Evolutionary conservation across 1,140 invertebrate genomes (phyloP).

Genomic region (honey bee (Apis mellifera)): DNA sequence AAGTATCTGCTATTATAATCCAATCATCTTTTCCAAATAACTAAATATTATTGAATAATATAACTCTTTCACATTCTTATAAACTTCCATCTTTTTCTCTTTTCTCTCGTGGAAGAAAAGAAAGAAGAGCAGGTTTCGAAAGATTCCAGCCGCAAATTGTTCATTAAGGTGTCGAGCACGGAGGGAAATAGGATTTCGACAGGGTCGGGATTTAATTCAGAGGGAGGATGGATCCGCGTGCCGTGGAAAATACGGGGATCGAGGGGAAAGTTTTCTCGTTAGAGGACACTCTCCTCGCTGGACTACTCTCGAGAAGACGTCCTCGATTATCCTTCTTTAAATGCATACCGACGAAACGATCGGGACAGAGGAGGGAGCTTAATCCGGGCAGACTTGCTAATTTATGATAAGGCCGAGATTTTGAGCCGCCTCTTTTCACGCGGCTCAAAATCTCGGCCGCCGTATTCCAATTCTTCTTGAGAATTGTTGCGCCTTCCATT

Average conservation of each 20-base stretch:
- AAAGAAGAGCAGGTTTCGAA: too few relatives aligned
- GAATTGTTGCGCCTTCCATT: too few relatives aligned
- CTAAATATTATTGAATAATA: too few relatives aligned
- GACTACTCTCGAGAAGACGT: too few relatives aligned
- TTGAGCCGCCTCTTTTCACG: too few relatives aligned
- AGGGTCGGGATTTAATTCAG: conserved; percentile 66
- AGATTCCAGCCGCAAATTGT: conserved; percentile 55
- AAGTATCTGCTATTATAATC: too few relatives aligned
- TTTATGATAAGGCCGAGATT: conserved; percentile 15
- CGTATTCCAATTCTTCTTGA: too few relatives aligned
- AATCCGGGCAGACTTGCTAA: conserved; percentile 18
- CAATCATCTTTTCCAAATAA: too few relatives aligned
- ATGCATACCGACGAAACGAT: conserved; percentile 43
- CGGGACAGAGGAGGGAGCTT: background rate
- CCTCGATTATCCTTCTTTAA: conserved; percentile 51
- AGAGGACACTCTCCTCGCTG: conserved; percentile 31
- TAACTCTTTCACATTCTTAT: too few relatives aligned
- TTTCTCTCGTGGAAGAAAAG: too few relatives aligned
- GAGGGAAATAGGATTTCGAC: conserved; percentile 63
- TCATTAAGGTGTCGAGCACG: conserved; percentile 57
- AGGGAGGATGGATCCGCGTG: conserved; percentile 20
- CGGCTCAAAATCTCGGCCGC: too few relatives aligned
- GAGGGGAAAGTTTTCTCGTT: conserved; percentile 70
- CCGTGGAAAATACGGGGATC: conserved; percentile 59
- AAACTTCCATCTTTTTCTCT: too few relatives aligned